phyloP scores from a whole-genome alignment of 2,888 invertebrate species.

The Cryptus armator region DNA sequence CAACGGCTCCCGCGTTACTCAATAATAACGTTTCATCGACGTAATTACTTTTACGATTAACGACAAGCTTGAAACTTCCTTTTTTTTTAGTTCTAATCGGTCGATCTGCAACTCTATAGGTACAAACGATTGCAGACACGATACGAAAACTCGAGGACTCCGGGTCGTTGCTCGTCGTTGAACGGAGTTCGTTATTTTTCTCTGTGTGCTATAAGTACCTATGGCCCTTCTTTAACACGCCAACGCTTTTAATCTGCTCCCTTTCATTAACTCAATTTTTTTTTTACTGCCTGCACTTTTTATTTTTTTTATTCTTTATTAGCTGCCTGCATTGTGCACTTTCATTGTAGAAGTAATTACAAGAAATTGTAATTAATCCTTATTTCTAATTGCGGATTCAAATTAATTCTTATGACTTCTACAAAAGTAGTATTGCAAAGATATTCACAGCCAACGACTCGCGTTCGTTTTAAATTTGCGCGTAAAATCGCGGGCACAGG shows the following conservation, averaged over 20 bases:
- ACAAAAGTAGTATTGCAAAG: not conserved
- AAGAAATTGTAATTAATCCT: too few relatives aligned
- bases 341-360: too few relatives aligned
- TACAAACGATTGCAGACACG: slow-evolving; percentile 29
- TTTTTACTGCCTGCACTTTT: not conserved
- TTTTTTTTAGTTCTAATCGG: not conserved
- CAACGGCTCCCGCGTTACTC: slow-evolving; percentile 6
- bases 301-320: not conserved
- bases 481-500: slow-evolving; percentile 17
- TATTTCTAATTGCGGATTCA: too few relatives aligned
- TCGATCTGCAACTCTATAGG: not conserved
- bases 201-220: not conserved
- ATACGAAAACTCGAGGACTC: slow-evolving; percentile 3
- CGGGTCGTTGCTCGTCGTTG: slow-evolving; percentile 31
- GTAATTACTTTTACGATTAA: slow-evolving; percentile 41
- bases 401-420: too few relatives aligned
- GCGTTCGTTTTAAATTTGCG: slow-evolving; percentile 19
- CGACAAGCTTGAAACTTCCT: slow-evolving; percentile 3
- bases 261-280: not conserved
- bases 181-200: slow-evolving; percentile 24
- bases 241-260: not conserved
- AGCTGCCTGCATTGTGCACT: too few relatives aligned
- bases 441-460: not conserved
- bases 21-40: slow-evolving; percentile 29
- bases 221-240: not conserved